Base-by-base conservation (phyloP, 2,113 vertebrate genomes). In the Accipiter cooperii region DNA sequence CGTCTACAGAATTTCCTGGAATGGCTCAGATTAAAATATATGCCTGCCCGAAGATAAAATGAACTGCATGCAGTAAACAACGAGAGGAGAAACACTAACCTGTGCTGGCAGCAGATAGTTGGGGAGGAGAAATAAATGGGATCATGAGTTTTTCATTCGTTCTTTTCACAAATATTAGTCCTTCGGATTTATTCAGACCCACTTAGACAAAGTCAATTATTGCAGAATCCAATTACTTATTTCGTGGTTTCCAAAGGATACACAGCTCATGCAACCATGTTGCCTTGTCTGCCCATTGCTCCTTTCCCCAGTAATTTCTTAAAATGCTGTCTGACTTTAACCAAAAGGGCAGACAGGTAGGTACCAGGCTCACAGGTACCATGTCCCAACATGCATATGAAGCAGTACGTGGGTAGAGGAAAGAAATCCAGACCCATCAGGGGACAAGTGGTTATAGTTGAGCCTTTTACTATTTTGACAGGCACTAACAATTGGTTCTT, bases 111-210 rank as follows among this genome's bases (percentile, higher is more conserved):
- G 58, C 52, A 80, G 22, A 76, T 69, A 68, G 36, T 15, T 85
- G 28, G 25, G 26, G 24, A 87, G 42, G 17, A 64, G 93, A 89
- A 81, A 66, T 60, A 75, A 77, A 91, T 20, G 4, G 13, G 8
- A 29, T 38, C 7, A 18, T 75, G 31, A 49, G 19, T 22, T 88
- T 79, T 74, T 60, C 49, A 18, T 79, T 84, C n/a, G 46, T 84
- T 91, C 47, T 96, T 93, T 89, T 73, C 44, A 76, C 74, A 83
- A 80, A 71, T 82, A 83, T 65, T 87, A 89, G 87, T 76, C 28
- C n/a, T 82, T 65, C 46, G 29, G 46, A 69, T 93, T 76, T 79
- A 85, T 83, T 91, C 75, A 90, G 74, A 95, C 16, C 5, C 40
- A 54, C 33, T 60, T 54, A 60, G 18, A 54, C 16, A 20, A 89